Base-by-base conservation (phyloP, 2,888 invertebrate genomes). In the Callyntrura guangdongensis region DNA sequence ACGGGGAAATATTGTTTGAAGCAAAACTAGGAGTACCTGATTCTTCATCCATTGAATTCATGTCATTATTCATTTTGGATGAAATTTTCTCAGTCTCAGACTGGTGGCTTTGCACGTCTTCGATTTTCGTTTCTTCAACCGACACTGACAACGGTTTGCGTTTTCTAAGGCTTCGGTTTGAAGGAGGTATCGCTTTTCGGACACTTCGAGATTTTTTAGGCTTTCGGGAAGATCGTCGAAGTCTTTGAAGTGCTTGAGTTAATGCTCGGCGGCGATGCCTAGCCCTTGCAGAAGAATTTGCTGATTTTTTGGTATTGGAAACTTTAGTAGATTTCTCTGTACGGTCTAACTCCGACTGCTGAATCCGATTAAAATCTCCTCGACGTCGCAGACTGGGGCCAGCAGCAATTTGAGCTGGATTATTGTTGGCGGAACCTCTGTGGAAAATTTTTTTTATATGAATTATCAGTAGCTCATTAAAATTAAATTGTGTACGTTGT, bases 231-330 rank as follows among this genome's bases (percentile, higher is more conserved):
- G 47, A 25, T 22, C 5, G 77, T 0, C 77, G 77, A 0, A 77
- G 12, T 25, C 77, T 77, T 77, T 12, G 11, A 25, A 77, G 25
- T 4, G 77, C 77, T 25, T 25, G 47, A 53, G 77, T 77, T 77
- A 77, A 25, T 14, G 77, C 77, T 45, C 53, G 49, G 0, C 77
- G 77, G 25, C 53, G 77, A 8, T 25, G 53, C 53, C 25, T 77
- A 12, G 22, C 14, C 53, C 25, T 77, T 1, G 22, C 14, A 25
- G 25, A 53, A 2, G 22, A 53, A 20, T 14, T 77, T 12, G 14
- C 53, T n/a, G 49, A 22, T 53, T 53, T 49, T 12, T 25, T 53
- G 45, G 77, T 25, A 8, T 77, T 77, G 14, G 77, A 49, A 17
- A 61, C 20, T 61, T 61, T 17, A 61, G 36, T 17, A 61, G 36